Base-by-base conservation (phyloP, 1,140 invertebrate genomes). In the Gryon sp. region DNA sequence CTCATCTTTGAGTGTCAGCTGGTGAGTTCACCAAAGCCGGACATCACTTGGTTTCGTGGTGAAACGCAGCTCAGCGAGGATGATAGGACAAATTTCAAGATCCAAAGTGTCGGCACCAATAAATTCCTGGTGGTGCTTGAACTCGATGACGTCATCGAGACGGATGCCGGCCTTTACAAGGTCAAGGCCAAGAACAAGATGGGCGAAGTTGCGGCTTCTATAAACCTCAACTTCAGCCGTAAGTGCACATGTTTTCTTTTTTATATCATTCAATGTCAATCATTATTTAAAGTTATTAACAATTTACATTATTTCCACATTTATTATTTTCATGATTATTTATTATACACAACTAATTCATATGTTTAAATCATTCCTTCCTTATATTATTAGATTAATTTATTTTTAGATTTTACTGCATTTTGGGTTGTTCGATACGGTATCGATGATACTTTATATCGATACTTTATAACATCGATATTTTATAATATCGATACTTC, bases 151-250 rank as follows among this genome's bases (percentile, higher is more conserved):
- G 97, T 99, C 78, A 93, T 97, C 87, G 97, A 98, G 92, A 94
- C 93, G 15, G 98, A 99, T 89, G 97, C 96, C 69, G 98, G 98
- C 82, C 93, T 98, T 52, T 99, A 99, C 91, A 98, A 98, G 90
- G 97, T 99, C 83, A 97, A 97, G 89, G 98, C 98, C 78, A 98
- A 97, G 89, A 99, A 99, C 89, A 97, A 96, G 89, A 95, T 96
- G 91, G 98, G 98, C 84, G 97, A 99, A 92, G 97, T 99, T 84
- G 95, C 97, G 63, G 97, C 97, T 76, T 98, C 97, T 81, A 99
- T 99, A 89, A 99, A 98, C 89, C 93, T 99, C 84, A 99, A 99
- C 92, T 99, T 99, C 88, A 97, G 96, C 89, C 96, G 97, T 98
- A 90, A 97, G 96, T 97, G n/a, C 84, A 52, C 18, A 4, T 65